Evolutionary conservation across 2,888 invertebrate species (phyloP), one percentile per base, ranked within the genome.

Genomic region (Laspeyria flexula): DNA sequence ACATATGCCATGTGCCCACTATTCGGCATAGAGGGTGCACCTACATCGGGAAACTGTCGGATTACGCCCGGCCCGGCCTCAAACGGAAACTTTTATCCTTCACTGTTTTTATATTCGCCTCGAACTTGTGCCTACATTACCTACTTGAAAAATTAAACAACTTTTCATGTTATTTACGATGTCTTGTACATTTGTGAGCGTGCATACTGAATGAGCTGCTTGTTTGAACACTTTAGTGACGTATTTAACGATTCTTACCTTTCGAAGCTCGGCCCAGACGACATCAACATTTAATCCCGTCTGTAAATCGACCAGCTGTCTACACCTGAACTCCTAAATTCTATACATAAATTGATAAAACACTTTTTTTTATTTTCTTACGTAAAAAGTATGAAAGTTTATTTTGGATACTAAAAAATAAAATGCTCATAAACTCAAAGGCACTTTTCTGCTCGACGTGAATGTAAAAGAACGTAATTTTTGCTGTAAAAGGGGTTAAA

Each of bases 381-480:
- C 5, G 21, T 4, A 56, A 44, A 37, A 52, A 46, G 30, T 27
- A 27, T 4, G 33, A 58, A 47, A 56, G 46, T 31, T 55, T 55
- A 61, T 55, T 60, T 61, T 55, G 39, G 46, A 64, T 62, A 69
- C 64, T 62, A 65, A 65, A 63, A 71, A 60, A 65, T 71, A 68
- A 77, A 77, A 75, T 61, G 67, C 64, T 74, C 73, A 55, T 66
- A 71, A 78, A 79, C 76, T 77, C 73, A 79, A 81, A 80, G 78
- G 80, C 78, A 84, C 81, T 87, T 86, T 86, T 78, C 77, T 79
- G 81, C 80, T 79, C 71, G 78, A 79, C 71, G 72, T 81, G 72
- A 80, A 72, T 58, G 79, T 73, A 83, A 87, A 88, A 81, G 85
- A 77, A 84, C 81, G 79, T 81, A 83, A 85, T 83, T 86, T 82